Base-by-base conservation (phyloP, 1,140 invertebrate species). In the Wiebesia pumilae region DNA sequence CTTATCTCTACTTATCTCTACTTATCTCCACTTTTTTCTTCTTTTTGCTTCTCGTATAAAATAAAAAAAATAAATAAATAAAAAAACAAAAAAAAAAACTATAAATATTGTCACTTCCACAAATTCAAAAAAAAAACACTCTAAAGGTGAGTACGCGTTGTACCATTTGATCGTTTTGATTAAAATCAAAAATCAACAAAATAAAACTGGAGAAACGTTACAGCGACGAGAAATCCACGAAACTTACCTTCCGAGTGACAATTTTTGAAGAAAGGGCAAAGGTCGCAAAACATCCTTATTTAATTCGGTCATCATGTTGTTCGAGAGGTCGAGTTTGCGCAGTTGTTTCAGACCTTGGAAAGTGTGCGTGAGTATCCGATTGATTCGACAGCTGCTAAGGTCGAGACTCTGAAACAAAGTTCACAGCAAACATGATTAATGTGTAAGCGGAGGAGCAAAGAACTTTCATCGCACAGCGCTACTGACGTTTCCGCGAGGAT, bases 301-400 rank as follows among this genome's bases (percentile, higher is more conserved):
- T 51, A 94, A 65, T 51, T 90, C 89, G 71, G 89, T 90, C 88
- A 94, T 88, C 30, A 90, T 83, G 73, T 94, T 94, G 54, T 91
- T 90, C 0, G 92, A 91, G 40, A 94, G 89, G 84, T 94, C 90
- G 81, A 94, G 90, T 7, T 58, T 90, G 77, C 90, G 91, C 82
- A 94, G 84, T 40, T 89, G 88, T 4, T 85, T 86, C 21, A 93
- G 82, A 40, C 90, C 89, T 40, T 83, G 81, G 79, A 94, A 94
- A 12, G 89, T 91, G 21, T 91, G 90, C 6, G 40, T 7, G 12
- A 89, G 87, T 58, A 94, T 84, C 47, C 90, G 79, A 75, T 88
- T 90, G 81, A 94, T 93, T 83, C 86, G 87, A 87, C 93, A 94
- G 7, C 84, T 88, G 78, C 90, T 90, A 47, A 94, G n/a, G 84